Evolutionary conservation across 2,888 invertebrate species (phyloP).

Genomic region (Polydrusus tereticollis): DNA sequence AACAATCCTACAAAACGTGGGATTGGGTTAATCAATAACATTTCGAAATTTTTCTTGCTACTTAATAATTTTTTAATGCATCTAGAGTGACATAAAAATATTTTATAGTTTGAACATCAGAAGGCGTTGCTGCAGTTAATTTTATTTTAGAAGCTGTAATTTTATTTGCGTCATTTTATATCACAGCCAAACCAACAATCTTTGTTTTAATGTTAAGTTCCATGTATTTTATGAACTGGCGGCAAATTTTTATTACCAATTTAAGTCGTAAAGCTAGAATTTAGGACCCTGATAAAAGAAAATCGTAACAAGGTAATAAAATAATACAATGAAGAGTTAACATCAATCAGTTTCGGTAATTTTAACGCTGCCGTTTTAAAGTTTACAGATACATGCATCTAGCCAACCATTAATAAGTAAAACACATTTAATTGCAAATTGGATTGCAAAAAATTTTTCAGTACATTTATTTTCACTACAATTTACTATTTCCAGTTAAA

Average conservation of each 20-base stretch:
- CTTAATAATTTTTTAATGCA: too few species aligned
- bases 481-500: slow-evolving; percentile 63
- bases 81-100: too few species aligned
- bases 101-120: too few species aligned
- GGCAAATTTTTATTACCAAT: background rate
- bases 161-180: background rate
- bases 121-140: too few species aligned
- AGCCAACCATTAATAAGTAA: too few species aligned
- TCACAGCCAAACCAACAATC: background rate
- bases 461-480: slow-evolving; percentile 50
- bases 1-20: too few species aligned
- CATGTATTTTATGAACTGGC: slow-evolving; percentile 5
- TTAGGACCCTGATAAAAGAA: background rate
- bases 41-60: too few species aligned
- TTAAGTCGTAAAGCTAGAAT: slow-evolving; percentile 13
- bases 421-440: too few species aligned
- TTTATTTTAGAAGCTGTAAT: too few species aligned
- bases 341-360: too few species aligned
- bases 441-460: too few species aligned
- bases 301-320: slow-evolving; percentile 16
- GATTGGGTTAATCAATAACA: too few species aligned
- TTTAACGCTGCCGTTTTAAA: background rate
- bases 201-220: background rate
- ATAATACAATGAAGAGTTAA: background rate
- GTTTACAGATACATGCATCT: background rate